Base-by-base conservation (phyloP, 1,140 invertebrate genomes). In the Contarinia nasturtii region DNA sequence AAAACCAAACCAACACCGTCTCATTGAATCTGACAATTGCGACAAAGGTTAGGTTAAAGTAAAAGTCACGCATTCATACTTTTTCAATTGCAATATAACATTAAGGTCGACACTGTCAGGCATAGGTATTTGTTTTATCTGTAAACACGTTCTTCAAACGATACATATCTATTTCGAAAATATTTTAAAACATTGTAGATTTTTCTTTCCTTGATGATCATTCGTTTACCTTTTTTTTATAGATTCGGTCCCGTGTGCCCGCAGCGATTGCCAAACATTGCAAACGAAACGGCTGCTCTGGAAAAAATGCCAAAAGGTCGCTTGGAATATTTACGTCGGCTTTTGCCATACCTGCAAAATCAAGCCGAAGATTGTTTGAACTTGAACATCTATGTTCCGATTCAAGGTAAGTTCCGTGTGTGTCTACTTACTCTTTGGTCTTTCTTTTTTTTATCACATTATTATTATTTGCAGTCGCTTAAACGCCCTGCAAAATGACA, bases 311-410 rank as follows among this genome's bases (percentile, higher is more conserved):
- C 91, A 5, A 79, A 77, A 50, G 89, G 87, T 2, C 68, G 89
- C 41, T 67, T 89, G 51, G 82, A 91, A 57, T 86, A 89, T 58
- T 71, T 96, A 48, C 82, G 82, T 57, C 72, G 87, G 55, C 72
- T 95, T 57, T 65, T 89, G 51, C 86, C 86, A 8, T 84, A 86
- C 62, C 71, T 96, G 44, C 75, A 75, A 53, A 84, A 93, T 60
- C 89, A 95, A 67, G 88, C 80, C 53, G 93, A 97, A 69, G 93
- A 98, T 69, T 98, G 93, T 63, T 76, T 97, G 33, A 95, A 94
- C 64, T 71, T 97, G 52, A 97, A 97, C 64, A 87, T 98, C 59
- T 96, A 94, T 67, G 82, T 89, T 7, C 93, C 93, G 38, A 84
- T 82, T 54, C 82, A 86, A 81, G 88, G 91, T 93, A 74, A 69